A percentile compares a stretch with the other conserved stretches of the same genome.
These are phyloP conservation scores for Beaufortia kweichowensis DNA, from an alignment of 2,113 vertebrate species.

Conservation along the genomic window DNA sequence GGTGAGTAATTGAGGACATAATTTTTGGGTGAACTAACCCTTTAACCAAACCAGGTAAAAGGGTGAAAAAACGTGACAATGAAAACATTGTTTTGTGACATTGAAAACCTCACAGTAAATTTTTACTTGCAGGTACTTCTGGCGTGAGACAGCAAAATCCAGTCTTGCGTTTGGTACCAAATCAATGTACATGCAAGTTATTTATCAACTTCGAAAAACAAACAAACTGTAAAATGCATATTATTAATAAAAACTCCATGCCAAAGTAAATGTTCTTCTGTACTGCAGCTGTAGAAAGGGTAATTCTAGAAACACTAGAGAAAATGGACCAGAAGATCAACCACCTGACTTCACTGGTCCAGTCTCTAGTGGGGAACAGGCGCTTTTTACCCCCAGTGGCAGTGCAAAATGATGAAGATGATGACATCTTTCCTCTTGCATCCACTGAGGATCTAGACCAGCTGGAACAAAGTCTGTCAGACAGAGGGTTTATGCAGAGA, in stretches of 20 bases:
- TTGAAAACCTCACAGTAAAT: background rate
- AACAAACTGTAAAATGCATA: background rate
- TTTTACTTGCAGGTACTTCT: background rate
- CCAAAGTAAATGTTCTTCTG: background rate
- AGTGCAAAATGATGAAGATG: background rate
- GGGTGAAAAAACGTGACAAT: too few relatives aligned
- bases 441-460: background rate
- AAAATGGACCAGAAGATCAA: conserved; percentile 17
- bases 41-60: too few relatives aligned
- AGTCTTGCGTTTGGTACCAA: too few relatives aligned
- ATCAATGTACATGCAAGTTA: background rate
- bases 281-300: background rate
- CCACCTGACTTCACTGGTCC: conserved; percentile 1
- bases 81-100: background rate
- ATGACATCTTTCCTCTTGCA: background rate
- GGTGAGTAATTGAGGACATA: too few relatives aligned
- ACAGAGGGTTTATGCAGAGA: background rate
- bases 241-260: background rate
- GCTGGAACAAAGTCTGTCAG: background rate
- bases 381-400: background rate
- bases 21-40: too few relatives aligned
- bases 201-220: background rate
- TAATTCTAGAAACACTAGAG: background rate
- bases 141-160: too few relatives aligned
- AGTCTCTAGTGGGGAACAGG: conserved; percentile 7